phyloP scores from a whole-genome alignment of 2,888 invertebrate genomes.

The Dolichomitus sp. region DNA sequence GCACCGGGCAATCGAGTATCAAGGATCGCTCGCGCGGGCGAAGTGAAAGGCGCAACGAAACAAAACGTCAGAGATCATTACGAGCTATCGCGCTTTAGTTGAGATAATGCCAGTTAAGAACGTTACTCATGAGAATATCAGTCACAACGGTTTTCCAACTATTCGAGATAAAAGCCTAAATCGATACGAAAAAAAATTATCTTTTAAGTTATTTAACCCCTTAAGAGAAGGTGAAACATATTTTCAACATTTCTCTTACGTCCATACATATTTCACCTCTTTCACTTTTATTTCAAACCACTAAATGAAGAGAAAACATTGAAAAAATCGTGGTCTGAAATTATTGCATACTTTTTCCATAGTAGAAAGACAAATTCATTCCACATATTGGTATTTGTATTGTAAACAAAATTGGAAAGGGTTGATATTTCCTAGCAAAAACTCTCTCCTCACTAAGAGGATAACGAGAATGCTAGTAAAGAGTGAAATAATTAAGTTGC shows the following conservation, averaged over 20 bases:
- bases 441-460: no score
- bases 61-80: conserved; percentile 59
- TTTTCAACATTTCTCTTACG: neutral
- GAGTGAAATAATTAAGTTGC: no score
- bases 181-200: neutral
- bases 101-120: conserved; percentile 36
- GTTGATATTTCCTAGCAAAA: no score
- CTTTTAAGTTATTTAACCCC: neutral
- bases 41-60: conserved; percentile 66
- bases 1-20: conserved; percentile 36
- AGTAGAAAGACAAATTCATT: no score
- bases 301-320: no score
- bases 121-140: conserved; percentile 1
- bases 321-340: no score
- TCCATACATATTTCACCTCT: no score
- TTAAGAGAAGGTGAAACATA: neutral
- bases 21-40: conserved; percentile 17
- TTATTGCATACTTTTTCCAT: no score
- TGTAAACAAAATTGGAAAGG: no score
- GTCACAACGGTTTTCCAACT: neutral
- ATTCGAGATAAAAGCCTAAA: neutral
- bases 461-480: no score
- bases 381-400: no score
- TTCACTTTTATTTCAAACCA: no score
- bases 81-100: conserved; percentile 45